phyloP scores from a whole-genome alignment of 2,113 vertebrate species.

The Corvus hawaiiensis region DNA sequence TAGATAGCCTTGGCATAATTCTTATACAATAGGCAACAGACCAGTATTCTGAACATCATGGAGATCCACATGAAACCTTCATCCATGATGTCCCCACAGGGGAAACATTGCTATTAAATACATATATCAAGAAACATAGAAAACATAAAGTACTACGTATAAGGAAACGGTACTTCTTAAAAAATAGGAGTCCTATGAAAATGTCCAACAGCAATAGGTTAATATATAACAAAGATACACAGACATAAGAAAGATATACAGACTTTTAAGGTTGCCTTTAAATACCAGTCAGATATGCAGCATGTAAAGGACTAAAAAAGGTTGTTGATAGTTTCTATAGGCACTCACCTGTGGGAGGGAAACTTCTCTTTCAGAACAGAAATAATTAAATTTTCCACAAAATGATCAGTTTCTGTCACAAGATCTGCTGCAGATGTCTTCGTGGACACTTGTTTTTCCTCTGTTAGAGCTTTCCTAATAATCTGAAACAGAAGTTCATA shows the following conservation, averaged over 20 bases:
- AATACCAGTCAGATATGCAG: background rate
- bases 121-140: background rate
- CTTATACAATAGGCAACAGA: background rate
- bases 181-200: background rate
- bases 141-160: background rate
- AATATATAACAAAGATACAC: background rate
- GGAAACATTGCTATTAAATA: background rate
- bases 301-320: background rate
- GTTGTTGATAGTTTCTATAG: background rate
- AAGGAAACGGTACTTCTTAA: background rate
- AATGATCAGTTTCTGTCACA: conserved; percentile 85
- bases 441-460: conserved; percentile 82
- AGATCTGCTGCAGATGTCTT: conserved; percentile 86
- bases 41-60: background rate
- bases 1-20: background rate
- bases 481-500: conserved; percentile 68
- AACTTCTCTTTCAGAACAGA: conserved; percentile 80
- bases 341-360: conserved; percentile 83
- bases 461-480: conserved; percentile 78
- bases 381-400: conserved; percentile 84
- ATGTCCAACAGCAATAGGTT: background rate
- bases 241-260: background rate
- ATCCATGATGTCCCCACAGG: background rate
- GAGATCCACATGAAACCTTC: background rate
- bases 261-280: background rate